Evolutionary conservation across 2,888 invertebrate genomes (phyloP).

Genomic region (Theristus sp.): DNA sequence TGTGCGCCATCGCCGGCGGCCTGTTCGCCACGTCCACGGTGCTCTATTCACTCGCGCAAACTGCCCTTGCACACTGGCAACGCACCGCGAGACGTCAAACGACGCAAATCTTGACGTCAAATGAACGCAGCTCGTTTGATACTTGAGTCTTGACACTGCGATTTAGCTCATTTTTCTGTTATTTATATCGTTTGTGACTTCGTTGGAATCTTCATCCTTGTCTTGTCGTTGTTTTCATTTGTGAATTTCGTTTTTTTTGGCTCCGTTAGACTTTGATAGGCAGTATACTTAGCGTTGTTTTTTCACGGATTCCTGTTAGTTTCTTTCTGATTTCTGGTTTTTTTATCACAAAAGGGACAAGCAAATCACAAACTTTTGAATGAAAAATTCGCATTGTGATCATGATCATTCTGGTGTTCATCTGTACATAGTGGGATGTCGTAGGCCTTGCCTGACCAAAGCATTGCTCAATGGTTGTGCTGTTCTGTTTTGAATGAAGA

Average conservation of each 20-base stretch:
- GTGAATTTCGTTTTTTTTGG: neutral
- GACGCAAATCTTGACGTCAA: too few species aligned
- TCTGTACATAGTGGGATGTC: neutral
- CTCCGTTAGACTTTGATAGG: neutral
- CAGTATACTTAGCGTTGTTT: neutral
- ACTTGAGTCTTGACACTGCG: neutral
- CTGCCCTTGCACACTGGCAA: neutral
- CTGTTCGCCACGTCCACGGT: conserved; percentile 64
- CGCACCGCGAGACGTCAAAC: too few species aligned
- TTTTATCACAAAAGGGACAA: too few species aligned
- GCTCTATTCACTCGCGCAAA: neutral
- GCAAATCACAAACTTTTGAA: too few species aligned
- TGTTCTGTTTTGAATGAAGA: too few species aligned
- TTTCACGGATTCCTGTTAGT: too few species aligned
- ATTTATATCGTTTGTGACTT: neutral
- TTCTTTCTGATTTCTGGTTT: too few species aligned
- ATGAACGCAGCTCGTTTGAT: neutral
- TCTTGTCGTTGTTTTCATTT: neutral
- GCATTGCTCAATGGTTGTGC: too few species aligned
- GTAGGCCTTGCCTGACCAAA: too few species aligned
- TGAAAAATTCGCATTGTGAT: too few species aligned
- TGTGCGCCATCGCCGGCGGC: conserved; percentile 79
- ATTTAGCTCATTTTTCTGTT: neutral
- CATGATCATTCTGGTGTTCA: too few species aligned
- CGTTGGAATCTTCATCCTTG: neutral